A percentile compares a stretch with the other conserved stretches of the same genome.
Evolutionary conservation across 2,113 vertebrate species (phyloP).

Genomic region (Oryzias curvinotus): DNA sequence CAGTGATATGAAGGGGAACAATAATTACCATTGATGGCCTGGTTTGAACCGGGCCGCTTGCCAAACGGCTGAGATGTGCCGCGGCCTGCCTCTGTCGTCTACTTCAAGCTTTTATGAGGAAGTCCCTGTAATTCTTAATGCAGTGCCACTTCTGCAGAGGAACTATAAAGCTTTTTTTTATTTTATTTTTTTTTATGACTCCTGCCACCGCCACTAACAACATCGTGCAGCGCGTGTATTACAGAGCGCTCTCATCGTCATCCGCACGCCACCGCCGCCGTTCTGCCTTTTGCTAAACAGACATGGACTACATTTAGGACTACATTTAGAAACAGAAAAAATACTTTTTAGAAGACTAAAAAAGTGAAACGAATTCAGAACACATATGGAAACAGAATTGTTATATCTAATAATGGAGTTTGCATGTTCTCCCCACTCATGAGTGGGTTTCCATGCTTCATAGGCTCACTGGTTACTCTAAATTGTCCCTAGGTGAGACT

Average conservation of each 20-base stretch:
- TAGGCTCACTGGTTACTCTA: no score
- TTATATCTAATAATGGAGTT: no score
- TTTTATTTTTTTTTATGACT: constrained; percentile 36
- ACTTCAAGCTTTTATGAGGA: constrained; percentile 42
- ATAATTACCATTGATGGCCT: constrained; percentile 52
- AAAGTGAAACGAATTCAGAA: no score
- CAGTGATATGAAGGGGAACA: constrained; percentile 71
- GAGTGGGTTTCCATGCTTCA: no score
- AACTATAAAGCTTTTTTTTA: constrained; percentile 32
- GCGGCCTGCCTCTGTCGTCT: constrained; percentile 44
- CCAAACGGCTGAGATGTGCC: constrained; percentile 46
- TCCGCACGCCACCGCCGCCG: no score
- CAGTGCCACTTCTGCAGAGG: constrained; percentile 29
- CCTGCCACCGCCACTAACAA: constrained; percentile 1
- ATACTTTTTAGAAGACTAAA: no score
- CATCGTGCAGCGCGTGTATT: constrained; percentile 7
- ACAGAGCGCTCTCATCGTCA: background rate
- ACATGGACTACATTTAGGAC: no score
- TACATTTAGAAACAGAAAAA: no score
- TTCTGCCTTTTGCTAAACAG: no score
- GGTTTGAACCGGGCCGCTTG: constrained; percentile 33
- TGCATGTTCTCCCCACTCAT: no score
- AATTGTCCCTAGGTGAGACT: no score
- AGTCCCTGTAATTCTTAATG: constrained; percentile 32
- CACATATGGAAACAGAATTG: no score